Evolutionary conservation across 2,797 vertebrate species (phyloP).

Genomic region (Propithecus perrieri): DNA sequence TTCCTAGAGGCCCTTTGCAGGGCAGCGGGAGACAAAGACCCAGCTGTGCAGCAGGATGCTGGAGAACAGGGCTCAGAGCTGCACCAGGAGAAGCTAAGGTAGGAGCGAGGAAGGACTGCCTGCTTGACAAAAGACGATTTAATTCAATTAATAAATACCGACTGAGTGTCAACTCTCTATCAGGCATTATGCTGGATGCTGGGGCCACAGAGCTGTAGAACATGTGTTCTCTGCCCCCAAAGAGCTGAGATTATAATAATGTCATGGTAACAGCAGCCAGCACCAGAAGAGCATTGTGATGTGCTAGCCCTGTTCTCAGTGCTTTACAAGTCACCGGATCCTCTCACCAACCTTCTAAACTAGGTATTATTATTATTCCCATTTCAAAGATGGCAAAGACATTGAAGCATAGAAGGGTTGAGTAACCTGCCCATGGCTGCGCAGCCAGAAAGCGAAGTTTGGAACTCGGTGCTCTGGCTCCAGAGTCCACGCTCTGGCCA

Average conservation of each 20-base stretch:
- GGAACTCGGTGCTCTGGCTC: not conserved
- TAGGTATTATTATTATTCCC: not conserved
- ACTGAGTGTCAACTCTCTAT: not conserved
- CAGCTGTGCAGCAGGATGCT: not conserved
- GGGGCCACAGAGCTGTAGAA: not conserved
- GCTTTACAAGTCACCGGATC: not conserved
- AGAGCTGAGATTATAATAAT: constrained; percentile 8
- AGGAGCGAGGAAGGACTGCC: not conserved
- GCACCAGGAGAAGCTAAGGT: not conserved
- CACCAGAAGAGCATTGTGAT: not conserved
- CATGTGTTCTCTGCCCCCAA: not conserved
- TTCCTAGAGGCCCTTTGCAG: not conserved
- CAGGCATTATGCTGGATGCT: not conserved
- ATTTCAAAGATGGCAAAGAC: constrained; percentile 19
- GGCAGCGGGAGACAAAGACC: fast-evolving
- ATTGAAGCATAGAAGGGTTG: not conserved
- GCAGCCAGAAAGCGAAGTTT: not conserved
- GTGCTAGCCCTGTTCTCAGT: not conserved
- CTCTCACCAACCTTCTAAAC: not conserved
- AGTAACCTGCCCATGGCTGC: not conserved
- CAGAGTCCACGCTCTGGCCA: not conserved
- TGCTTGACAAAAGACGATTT: not conserved
- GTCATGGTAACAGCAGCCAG: not conserved
- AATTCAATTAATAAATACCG: not conserved
- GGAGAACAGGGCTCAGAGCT: not conserved